phyloP scores from a whole-genome alignment of 2,797 vertebrate species.

The Rhinophrynus dorsalis region DNA sequence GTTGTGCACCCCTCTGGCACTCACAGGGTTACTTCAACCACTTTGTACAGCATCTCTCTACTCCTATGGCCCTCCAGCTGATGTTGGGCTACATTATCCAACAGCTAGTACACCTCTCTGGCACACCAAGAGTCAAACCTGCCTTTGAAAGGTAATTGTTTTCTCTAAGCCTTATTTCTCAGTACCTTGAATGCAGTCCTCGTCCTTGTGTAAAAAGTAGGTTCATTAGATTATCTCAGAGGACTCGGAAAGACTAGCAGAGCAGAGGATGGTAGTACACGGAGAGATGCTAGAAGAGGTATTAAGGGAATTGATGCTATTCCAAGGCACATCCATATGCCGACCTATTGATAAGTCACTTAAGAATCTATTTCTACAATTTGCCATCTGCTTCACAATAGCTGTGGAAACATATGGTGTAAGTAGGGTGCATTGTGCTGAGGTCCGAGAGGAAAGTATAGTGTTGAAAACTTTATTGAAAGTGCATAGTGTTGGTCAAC shows the following conservation, averaged over 20 bases:
- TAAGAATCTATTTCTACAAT: conserved; percentile 3
- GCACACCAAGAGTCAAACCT: no score
- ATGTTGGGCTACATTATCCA: no score
- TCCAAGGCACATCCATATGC: conserved; percentile 8
- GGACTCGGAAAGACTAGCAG: neutral
- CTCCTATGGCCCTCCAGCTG: no score
- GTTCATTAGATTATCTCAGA: conserved; percentile 10
- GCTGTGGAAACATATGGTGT: neutral
- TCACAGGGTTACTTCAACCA: no score
- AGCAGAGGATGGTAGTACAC: neutral
- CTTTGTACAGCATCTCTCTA: no score
- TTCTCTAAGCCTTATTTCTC: no score
- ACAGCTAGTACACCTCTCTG: no score
- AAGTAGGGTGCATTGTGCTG: neutral
- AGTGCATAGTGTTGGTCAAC: no score
- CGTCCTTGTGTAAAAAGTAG: neutral
- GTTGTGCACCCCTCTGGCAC: no score
- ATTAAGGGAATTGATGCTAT: conserved; percentile 33
- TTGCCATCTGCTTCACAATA: conserved; percentile 31
- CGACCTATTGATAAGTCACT: conserved; percentile 41
- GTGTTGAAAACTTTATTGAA: neutral
- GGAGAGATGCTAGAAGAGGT: neutral
- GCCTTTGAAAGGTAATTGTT: no score
- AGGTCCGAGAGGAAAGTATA: neutral
- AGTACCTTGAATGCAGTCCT: no score